Evolutionary conservation across 2,888 invertebrate genomes (phyloP), one percentile per base, ranked within the genome.

Genomic region (Patella depressa): DNA sequence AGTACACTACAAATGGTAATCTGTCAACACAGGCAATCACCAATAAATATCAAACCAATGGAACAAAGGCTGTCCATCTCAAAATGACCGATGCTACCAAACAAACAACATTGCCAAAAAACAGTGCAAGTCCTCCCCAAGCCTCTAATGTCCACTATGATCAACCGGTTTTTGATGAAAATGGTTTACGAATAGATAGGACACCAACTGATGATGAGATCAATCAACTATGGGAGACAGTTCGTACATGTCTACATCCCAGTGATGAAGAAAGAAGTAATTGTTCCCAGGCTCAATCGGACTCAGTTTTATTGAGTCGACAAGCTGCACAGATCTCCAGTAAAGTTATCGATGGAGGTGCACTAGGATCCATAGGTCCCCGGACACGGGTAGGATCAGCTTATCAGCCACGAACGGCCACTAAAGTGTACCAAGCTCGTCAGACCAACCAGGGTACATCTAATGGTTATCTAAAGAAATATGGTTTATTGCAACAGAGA

Each of bases 131-230:
- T 71, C 84, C 83, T 11, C 54, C 74, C 24, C 83, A 82, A 71
- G 75, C 77, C 71, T 72, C 73, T 17, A 80, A 74, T 78, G 75
- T 77, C 29, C 80, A 81, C 69, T 75, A 79, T 71, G 78, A 81
- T 72, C 81, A 80, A 57, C 82, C 85, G 57, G 83, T 86, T 11
- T 88, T 84, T 81, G 83, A 85, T 83, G 87, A 88, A 24, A 87
- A 85, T 79, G 89, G 88, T 65, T 69, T 89, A 76, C 79, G 88
- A 72, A 85, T 91, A 55, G 90, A 90, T 76, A 80, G 89, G 54
- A 91, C 91, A 3, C 91, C 91, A 2, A 91, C 91, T n/a, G 91
- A 91, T 78, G 90, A 90, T 59, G 91, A 91, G 75, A 91, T 91
- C 17, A 90, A 90, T 81, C 87, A 85, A 79, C 81, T 91, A 53